Conservation (phyloP, 2,888 invertebrate genomes). For the Heteromurus nitidus region DNA sequence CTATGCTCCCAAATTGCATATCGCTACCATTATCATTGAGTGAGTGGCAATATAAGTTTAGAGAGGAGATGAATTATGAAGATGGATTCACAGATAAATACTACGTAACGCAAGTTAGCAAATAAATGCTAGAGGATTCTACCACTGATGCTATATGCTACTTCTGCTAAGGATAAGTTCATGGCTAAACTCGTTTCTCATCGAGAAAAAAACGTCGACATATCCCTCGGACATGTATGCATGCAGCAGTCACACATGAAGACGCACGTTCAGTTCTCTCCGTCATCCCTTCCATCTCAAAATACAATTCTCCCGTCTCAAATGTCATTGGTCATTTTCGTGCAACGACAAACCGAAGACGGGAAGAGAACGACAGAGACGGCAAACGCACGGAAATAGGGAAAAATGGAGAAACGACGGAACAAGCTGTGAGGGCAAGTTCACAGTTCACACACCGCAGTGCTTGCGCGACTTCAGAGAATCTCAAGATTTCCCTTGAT, state of each 20-base stretch:
- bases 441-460: no score
- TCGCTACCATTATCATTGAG: slow-evolving; percentile 52
- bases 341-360: background rate
- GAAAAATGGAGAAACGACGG: background rate
- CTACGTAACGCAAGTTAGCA: no score
- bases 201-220: no score
- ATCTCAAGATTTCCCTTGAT: slow-evolving; percentile 66
- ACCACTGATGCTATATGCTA: no score
- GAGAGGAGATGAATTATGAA: no score
- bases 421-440: slow-evolving; percentile 20
- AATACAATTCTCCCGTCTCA: slow-evolving; percentile 42
- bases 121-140: background rate
- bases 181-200: no score
- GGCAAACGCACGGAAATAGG: slow-evolving; percentile 15
- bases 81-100: no score
- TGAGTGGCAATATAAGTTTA: no score
- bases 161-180: no score
- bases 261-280: slow-evolving; percentile 57
- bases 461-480: slow-evolving; percentile 29
- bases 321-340: slow-evolving; percentile 63
- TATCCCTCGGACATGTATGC: background rate
- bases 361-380: background rate
- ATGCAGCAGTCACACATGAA: slow-evolving; percentile 13
- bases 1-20: no score
- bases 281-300: slow-evolving; percentile 27